Evolutionary conservation across 2,888 invertebrate species (phyloP).

Genomic region (Timema cristinae): DNA sequence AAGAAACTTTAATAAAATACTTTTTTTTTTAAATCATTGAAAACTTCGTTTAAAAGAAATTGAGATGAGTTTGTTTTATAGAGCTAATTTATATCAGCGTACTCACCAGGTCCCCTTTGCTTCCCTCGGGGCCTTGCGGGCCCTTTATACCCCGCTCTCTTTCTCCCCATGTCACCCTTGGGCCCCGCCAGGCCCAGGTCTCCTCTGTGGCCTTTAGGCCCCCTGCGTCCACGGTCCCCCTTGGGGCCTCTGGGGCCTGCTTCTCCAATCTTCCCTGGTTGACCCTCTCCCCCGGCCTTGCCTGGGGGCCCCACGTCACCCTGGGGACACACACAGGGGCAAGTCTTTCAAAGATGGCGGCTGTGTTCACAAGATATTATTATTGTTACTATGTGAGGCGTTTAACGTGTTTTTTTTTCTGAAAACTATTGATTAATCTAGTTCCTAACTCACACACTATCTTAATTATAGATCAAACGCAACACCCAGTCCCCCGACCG

Average conservation of each 20-base stretch:
- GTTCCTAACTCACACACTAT: too few relatives aligned
- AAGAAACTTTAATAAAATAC: not conserved
- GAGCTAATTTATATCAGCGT: too few relatives aligned
- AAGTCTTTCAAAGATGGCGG: not conserved
- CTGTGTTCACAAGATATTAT: not conserved
- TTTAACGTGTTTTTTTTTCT: too few relatives aligned
- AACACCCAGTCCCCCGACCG: too few relatives aligned
- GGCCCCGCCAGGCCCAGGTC: slow-evolving; percentile 65
- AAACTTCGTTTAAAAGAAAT: slow-evolving; percentile 19
- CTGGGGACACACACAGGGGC: slow-evolving; percentile 42
- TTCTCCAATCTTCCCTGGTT: slow-evolving; percentile 60
- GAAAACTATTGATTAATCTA: too few relatives aligned
- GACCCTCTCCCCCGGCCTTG: slow-evolving; percentile 53
- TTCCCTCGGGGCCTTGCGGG: slow-evolving; percentile 60
- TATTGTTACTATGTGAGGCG: too few relatives aligned
- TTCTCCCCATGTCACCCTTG: slow-evolving; percentile 73
- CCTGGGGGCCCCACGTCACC: slow-evolving; percentile 72
- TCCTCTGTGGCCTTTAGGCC: slow-evolving; percentile 74
- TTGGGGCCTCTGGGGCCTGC: slow-evolving; percentile 62
- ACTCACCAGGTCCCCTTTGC: slow-evolving; percentile 59
- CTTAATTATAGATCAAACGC: too few relatives aligned
- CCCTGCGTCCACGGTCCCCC: slow-evolving; percentile 68
- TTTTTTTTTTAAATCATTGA: not conserved
- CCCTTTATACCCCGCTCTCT: slow-evolving; percentile 70
- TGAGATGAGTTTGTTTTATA: slow-evolving; percentile 22